Percentiles rank a stretch among this genome's conserved stretches.
These are phyloP conservation scores for Argentina silus DNA, from an alignment of 2,797 vertebrate species.

Conservation along the genomic window DNA sequence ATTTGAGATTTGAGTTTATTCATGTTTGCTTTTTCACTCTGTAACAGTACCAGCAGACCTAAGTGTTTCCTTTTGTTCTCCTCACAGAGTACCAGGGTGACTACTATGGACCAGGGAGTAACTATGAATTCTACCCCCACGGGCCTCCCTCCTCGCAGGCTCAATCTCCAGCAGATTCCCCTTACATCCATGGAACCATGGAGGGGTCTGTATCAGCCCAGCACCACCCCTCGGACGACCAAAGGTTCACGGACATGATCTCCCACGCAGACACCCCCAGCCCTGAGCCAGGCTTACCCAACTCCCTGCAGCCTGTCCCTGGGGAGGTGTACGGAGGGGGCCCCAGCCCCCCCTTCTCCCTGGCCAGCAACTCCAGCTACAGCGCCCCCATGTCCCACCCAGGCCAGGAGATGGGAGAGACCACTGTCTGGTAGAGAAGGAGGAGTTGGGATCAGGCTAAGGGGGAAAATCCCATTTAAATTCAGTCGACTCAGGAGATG, in stretches of 20 bases:
- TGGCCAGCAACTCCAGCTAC: conserved; percentile 93
- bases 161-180: conserved; percentile 90
- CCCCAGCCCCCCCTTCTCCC: conserved; percentile 93
- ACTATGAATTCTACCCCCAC: conserved; percentile 89
- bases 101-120: conserved; percentile 85
- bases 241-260: conserved; percentile 98
- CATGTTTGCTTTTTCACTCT: background rate
- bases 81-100: conserved; percentile 87
- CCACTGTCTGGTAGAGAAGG: conserved; percentile 87
- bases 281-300: conserved; percentile 90
- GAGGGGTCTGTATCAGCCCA: conserved; percentile 85
- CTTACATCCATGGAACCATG: conserved; percentile 84
- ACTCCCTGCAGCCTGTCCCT: conserved; percentile 89
- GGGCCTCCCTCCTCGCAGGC: conserved; percentile 87
- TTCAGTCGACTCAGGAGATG: conserved; percentile 62
- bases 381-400: conserved; percentile 91
- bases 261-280: conserved; percentile 95
- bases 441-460: conserved; percentile 40
- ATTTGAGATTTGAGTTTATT: background rate
- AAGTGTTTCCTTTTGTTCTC: conserved; percentile 15
- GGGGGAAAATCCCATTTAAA: conserved; percentile 4
- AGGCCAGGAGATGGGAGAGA: conserved; percentile 93
- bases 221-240: conserved; percentile 91
- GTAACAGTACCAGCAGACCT: conserved; percentile 23
- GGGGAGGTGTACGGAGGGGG: conserved; percentile 93